phyloP scores from a whole-genome alignment of 2,797 vertebrate species.

The Benthosema pterotum region DNA sequence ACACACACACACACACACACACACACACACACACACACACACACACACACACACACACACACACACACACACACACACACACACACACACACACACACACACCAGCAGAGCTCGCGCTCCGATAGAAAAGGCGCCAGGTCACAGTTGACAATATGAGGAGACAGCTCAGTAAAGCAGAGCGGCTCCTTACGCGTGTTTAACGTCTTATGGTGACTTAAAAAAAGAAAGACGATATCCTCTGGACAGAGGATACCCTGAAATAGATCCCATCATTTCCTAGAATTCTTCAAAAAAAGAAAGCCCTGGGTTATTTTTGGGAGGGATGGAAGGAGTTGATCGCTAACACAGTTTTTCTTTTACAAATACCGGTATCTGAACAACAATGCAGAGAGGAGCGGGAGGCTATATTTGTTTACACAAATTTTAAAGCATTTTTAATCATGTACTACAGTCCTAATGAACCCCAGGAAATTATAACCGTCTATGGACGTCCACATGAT shows the following conservation, averaged over 20 bases:
- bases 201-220: constrained; percentile 36
- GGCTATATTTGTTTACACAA: too few species aligned
- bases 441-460: too few species aligned
- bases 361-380: constrained; percentile 3
- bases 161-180: constrained; percentile 5
- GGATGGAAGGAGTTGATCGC: constrained; percentile 19
- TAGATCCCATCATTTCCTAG: constrained; percentile 52
- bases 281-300: constrained; percentile 42
- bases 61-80: background rate
- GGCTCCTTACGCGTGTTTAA: background rate
- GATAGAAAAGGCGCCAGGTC: background rate
- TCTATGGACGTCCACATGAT: too few species aligned
- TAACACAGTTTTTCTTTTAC: constrained; percentile 17
- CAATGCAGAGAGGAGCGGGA: constrained; percentile 21
- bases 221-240: constrained; percentile 34
- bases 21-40: background rate
- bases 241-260: constrained; percentile 46
- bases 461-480: too few species aligned
- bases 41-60: constrained; percentile 1
- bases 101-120: background rate
- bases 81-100: background rate
- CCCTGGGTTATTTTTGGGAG: constrained; percentile 42
- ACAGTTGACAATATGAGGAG: constrained; percentile 10
- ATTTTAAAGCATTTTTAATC: too few species aligned
- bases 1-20: constrained; percentile 1